A percentile compares a stretch with the other conserved stretches of the same genome.
Conservation (phyloP, 2,113 vertebrate species). For the Macroglossus sobrinus region DNA sequence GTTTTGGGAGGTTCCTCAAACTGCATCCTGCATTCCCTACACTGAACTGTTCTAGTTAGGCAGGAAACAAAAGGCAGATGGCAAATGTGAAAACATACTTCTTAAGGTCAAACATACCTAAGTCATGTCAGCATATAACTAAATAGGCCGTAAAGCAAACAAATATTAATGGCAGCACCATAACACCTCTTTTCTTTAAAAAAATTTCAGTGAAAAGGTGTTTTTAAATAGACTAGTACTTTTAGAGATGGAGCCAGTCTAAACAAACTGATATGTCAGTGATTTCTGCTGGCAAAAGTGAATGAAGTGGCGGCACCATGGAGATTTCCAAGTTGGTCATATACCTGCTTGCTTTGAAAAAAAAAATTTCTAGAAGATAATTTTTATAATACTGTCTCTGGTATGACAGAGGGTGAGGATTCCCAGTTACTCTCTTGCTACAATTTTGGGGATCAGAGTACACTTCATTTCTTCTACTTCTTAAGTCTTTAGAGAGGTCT, state of each 20-base stretch:
- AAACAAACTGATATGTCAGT: background rate
- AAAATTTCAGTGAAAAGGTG: background rate
- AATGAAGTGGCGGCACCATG: accelerated
- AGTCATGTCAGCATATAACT: background rate
- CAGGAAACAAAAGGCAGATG: background rate
- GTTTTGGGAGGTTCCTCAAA: background rate
- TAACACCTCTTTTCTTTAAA: background rate
- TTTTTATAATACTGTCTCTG: background rate
- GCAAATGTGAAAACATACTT: background rate
- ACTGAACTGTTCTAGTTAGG: background rate
- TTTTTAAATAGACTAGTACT: background rate
- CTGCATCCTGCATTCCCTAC: accelerated
- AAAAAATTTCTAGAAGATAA: background rate
- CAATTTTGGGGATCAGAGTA: background rate
- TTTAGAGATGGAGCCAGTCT: background rate
- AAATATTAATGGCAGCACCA: background rate
- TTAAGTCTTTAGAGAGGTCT: background rate
- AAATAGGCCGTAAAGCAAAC: background rate
- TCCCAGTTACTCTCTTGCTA: background rate
- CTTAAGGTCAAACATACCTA: background rate
- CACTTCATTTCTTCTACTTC: background rate
- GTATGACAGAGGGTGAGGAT: background rate
- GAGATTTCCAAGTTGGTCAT: background rate
- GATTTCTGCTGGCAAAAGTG: background rate
- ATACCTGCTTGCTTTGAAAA: background rate